Conservation (phyloP, 1,140 invertebrate genomes). For the Hyposmocoma kahamanoa region DNA sequence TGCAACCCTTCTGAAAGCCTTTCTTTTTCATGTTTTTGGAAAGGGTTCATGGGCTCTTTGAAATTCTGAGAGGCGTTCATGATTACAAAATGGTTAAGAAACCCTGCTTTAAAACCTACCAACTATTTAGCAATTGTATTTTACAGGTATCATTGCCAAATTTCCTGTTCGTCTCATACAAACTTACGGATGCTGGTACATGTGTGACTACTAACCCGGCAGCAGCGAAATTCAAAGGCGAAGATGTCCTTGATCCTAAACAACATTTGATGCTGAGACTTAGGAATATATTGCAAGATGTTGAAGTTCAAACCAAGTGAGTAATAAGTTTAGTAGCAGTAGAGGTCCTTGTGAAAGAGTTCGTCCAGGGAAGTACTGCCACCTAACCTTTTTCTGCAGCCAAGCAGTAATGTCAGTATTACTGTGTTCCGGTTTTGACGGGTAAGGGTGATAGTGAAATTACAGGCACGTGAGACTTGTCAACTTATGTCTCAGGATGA, state of each 20-base stretch:
- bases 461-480: no score
- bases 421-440: no score
- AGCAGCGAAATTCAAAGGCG: conserved; percentile 75
- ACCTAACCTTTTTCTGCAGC: no score
- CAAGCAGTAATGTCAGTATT: no score
- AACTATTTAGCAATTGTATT: conserved; percentile 38
- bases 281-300: conserved; percentile 91
- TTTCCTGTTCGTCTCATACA: conserved; percentile 93
- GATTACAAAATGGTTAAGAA: no score
- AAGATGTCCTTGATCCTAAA: conserved; percentile 79
- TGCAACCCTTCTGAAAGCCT: no score
- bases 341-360: neutral
- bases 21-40: no score
- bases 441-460: no score
- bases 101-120: no score
- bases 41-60: no score
- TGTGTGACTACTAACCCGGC: conserved; percentile 86
- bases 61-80: no score
- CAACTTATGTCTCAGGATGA: no score
- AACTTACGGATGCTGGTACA: conserved; percentile 79
- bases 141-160: conserved; percentile 89
- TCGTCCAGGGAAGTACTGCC: neutral
- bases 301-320: conserved; percentile 91
- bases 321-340: conserved; percentile 10
- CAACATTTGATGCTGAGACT: conserved; percentile 77